A percentile compares a stretch with the other conserved stretches of the same genome.
These are phyloP conservation scores for Fundulus diaphanus DNA, from an alignment of 2,797 vertebrate species.

Conservation along the genomic window DNA sequence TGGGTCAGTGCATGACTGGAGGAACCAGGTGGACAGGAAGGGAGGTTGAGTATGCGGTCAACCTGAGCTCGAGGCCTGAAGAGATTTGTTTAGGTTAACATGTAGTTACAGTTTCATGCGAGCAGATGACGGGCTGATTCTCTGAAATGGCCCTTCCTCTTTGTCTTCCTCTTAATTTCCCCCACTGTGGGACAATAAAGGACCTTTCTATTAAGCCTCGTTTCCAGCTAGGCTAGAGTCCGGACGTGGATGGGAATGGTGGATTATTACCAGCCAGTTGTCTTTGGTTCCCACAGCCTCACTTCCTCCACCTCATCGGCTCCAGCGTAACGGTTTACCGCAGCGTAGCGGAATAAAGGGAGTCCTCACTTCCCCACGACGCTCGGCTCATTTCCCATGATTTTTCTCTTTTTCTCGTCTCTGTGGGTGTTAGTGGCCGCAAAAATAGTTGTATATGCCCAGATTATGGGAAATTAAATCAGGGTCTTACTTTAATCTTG, in stretches of 20 bases:
- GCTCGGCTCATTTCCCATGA: slow-evolving; percentile 54
- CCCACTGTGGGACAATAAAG: no score
- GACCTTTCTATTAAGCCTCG: slow-evolving; percentile 19
- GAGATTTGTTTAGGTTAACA: slow-evolving; percentile 52
- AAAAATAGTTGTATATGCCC: slow-evolving; percentile 16
- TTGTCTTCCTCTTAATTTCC: slow-evolving; percentile 19
- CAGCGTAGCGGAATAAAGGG: slow-evolving; percentile 52
- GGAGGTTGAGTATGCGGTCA: slow-evolving; percentile 48
- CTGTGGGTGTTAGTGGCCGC: neutral
- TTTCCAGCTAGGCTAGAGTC: slow-evolving; percentile 49
- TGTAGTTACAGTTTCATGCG: slow-evolving; percentile 20
- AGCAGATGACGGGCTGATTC: slow-evolving; percentile 13
- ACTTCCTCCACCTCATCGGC: slow-evolving; percentile 54
- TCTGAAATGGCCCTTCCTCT: slow-evolving; percentile 18
- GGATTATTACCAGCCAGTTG: slow-evolving; percentile 49
- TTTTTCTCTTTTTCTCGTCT: neutral
- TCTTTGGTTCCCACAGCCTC: slow-evolving; percentile 73
- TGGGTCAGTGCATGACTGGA: slow-evolving; percentile 53
- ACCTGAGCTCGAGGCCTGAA: slow-evolving; percentile 32
- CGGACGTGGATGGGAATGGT: slow-evolving; percentile 50
- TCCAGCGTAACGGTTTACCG: slow-evolving; percentile 68
- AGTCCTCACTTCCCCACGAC: slow-evolving; percentile 51
- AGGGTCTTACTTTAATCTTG: slow-evolving; percentile 30
- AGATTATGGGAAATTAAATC: slow-evolving; percentile 9
- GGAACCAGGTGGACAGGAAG: slow-evolving; percentile 67